phyloP scores from a whole-genome alignment of 2,888 invertebrate species.

The Hybos culiciformis region DNA sequence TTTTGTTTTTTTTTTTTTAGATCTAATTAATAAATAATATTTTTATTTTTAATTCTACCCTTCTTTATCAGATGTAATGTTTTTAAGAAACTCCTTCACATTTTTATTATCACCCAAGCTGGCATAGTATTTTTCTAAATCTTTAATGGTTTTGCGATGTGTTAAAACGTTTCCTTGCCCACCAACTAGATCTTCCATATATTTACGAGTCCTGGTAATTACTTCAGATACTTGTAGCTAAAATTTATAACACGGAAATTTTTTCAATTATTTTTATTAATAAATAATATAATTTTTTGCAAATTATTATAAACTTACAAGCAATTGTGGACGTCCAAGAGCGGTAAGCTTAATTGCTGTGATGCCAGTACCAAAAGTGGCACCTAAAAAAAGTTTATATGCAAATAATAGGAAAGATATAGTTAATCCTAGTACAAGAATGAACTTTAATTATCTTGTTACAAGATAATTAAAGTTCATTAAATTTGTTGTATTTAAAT shows the following conservation, averaged over 20 bases:
- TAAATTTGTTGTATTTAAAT: too few relatives aligned
- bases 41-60: conserved; percentile 48
- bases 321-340: conserved; percentile 86
- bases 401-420: too few relatives aligned
- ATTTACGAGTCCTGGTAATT: conserved; percentile 86
- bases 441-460: too few relatives aligned
- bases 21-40: too few relatives aligned
- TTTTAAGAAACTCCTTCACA: conserved; percentile 77
- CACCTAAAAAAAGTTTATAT: conserved; percentile 62
- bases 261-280: background rate
- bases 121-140: conserved; percentile 71
- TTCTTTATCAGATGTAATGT: conserved; percentile 83
- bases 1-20: too few relatives aligned
- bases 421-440: too few relatives aligned
- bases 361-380: conserved; percentile 88
- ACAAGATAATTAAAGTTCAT: too few relatives aligned
- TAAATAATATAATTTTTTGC: background rate
- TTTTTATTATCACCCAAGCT: conserved; percentile 62
- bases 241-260: conserved; percentile 14
- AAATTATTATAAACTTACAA: conserved; percentile 45
- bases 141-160: conserved; percentile 75
- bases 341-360: conserved; percentile 97
- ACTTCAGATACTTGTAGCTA: conserved; percentile 96
- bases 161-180: conserved; percentile 75
- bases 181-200: conserved; percentile 84